phyloP scores from a whole-genome alignment of 2,888 invertebrate genomes.

The Gari tellinella region DNA sequence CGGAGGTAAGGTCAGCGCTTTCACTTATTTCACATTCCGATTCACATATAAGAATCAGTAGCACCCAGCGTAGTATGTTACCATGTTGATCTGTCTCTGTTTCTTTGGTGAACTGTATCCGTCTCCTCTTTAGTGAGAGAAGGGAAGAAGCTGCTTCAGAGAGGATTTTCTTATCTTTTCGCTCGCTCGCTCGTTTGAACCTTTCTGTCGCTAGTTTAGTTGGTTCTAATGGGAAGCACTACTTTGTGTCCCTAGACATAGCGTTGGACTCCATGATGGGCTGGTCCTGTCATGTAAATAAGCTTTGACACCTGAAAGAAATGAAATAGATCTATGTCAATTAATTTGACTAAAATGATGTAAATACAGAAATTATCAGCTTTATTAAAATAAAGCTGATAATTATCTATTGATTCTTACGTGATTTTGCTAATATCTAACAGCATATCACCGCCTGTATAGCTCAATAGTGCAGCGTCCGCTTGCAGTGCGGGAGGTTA shows the following conservation, averaged over 20 bases:
- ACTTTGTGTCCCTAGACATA: constrained; percentile 3
- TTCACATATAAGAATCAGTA: no score
- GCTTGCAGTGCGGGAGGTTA: no score
- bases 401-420: no score
- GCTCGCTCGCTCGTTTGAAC: neutral
- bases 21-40: neutral
- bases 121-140: constrained; percentile 17
- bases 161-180: constrained; percentile 20
- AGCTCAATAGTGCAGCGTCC: no score
- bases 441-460: no score
- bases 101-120: constrained; percentile 1
- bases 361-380: no score
- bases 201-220: constrained; percentile 1
- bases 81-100: neutral
- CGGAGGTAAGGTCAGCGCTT: constrained; percentile 24
- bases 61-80: neutral
- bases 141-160: constrained; percentile 30
- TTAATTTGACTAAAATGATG: no score
- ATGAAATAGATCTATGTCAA: neutral
- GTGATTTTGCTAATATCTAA: no score
- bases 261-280: constrained; percentile 21
- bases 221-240: neutral
- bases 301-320: constrained; percentile 12
- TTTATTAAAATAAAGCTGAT: no score
- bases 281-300: constrained; percentile 13